A percentile compares a stretch with the other conserved stretches of the same genome.
These are phyloP conservation scores for Apteryx owenii DNA, from an alignment of 2,113 vertebrate genomes.

Conservation along the genomic window DNA sequence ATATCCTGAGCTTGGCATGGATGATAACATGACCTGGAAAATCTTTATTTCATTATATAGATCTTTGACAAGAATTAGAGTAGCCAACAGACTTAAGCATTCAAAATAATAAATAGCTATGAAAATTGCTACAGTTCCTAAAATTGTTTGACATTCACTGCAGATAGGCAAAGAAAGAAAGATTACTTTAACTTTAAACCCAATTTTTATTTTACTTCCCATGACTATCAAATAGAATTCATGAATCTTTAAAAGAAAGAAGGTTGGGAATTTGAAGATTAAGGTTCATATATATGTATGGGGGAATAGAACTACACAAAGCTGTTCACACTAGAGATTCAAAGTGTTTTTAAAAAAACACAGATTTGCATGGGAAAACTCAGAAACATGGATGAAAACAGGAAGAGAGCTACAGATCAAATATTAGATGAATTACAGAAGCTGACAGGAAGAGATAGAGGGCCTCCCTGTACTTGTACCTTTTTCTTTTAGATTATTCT, in stretches of 20 bases:
- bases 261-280: neutral
- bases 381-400: neutral
- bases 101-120: neutral
- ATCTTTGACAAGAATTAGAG: neutral
- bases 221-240: neutral
- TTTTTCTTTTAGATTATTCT: constrained; percentile 50
- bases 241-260: neutral
- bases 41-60: neutral
- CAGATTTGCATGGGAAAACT: neutral
- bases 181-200: neutral
- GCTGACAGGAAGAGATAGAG: neutral
- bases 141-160: neutral
- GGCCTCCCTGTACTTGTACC: constrained; percentile 23
- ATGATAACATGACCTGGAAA: neutral
- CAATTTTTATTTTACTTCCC: neutral
- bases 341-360: neutral
- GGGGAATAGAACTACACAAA: neutral
- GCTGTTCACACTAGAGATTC: neutral
- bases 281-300: neutral
- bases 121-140: neutral
- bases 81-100: neutral
- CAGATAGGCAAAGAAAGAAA: neutral
- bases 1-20: neutral
- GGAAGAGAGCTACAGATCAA: constrained; percentile 4
- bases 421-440: constrained; percentile 1